These are phyloP conservation scores for Thamnophis elegans DNA, from an alignment of 2,797 vertebrate species.

Conservation along the genomic window DNA sequence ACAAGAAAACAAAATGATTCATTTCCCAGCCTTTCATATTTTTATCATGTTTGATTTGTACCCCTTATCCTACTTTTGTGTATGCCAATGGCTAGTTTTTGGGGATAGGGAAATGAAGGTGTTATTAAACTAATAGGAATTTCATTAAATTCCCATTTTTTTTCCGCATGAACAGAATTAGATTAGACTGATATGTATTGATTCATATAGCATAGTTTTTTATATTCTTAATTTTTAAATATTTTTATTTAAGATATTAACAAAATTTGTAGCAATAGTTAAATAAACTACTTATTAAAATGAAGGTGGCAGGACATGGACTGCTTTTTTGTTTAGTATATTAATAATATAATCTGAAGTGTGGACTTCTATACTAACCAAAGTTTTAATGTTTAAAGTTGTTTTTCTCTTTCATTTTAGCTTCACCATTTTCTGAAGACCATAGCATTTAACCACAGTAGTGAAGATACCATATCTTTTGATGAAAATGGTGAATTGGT, in stretches of 20 bases:
- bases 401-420: not conserved
- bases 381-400: not conserved
- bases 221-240: not conserved
- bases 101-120: not conserved
- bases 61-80: not conserved
- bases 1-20: not conserved
- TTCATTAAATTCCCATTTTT: not conserved
- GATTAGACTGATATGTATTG: not conserved
- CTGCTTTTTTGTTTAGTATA: not conserved
- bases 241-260: not conserved
- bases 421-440: not conserved
- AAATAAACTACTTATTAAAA: not conserved
- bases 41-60: not conserved
- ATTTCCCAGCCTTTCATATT: not conserved
- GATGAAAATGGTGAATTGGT: conserved; percentile 1
- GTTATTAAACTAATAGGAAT: not conserved
- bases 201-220: not conserved
- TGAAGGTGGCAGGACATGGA: not conserved
- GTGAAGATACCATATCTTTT: not conserved
- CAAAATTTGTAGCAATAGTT: not conserved
- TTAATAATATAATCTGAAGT: not conserved
- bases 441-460: conserved; percentile 1
- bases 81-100: not conserved
- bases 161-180: not conserved
- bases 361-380: not conserved